A percentile compares a stretch with the other conserved stretches of the same genome.
These are phyloP conservation scores for Dromiciops gliroides DNA, from an alignment of 2,113 vertebrate species.

Conservation along the genomic window DNA sequence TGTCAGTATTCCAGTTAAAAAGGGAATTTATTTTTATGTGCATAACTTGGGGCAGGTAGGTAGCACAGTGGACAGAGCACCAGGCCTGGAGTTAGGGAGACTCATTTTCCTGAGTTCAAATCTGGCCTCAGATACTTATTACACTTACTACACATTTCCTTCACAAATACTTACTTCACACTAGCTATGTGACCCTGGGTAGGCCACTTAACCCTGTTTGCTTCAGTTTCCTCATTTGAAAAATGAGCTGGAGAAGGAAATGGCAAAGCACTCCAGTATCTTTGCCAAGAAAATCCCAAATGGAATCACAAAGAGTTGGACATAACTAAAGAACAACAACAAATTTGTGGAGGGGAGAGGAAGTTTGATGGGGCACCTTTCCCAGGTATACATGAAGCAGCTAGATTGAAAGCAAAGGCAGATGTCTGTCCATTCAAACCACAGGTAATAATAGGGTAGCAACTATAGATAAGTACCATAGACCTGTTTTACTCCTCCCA, in stretches of 20 bases:
- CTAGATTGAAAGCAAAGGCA: neutral
- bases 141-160: neutral
- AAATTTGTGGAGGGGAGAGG: neutral
- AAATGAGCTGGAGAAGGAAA: neutral
- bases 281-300: neutral
- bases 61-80: neutral
- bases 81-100: neutral
- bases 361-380: neutral
- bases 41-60: neutral
- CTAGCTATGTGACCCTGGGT: neutral
- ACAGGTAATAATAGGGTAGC: neutral
- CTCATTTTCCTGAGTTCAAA: neutral
- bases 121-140: neutral
- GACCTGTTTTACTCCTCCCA: neutral
- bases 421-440: neutral
- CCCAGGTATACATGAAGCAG: neutral
- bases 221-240: neutral
- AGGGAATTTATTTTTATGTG: neutral
- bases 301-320: neutral
- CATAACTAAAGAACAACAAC: neutral
- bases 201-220: neutral
- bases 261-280: neutral
- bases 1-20: neutral
- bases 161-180: neutral
- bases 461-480: neutral